These are phyloP conservation scores for Nymphicus hollandicus DNA, from an alignment of 2,113 vertebrate genomes.

Conservation along the genomic window DNA sequence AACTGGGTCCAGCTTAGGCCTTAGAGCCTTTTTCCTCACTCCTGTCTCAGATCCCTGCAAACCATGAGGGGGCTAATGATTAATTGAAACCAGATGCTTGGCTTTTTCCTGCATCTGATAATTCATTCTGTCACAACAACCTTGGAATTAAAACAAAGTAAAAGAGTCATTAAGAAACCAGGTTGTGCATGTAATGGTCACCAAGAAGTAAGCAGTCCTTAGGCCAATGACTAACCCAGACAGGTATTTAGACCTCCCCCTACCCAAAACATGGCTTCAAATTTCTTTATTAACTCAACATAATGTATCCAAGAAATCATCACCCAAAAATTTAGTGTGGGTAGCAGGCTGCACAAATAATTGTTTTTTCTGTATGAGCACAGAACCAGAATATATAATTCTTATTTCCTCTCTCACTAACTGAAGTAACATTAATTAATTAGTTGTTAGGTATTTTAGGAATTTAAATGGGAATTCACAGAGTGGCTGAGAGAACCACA, in stretches of 20 bases:
- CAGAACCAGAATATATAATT: neutral
- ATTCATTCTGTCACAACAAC: neutral
- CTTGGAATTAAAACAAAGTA: neutral
- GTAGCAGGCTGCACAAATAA: neutral
- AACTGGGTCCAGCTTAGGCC: neutral
- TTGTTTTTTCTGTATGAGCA: neutral
- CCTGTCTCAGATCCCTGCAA: neutral
- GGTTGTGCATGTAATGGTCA: neutral
- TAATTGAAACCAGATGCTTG: neutral
- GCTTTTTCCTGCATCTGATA: neutral
- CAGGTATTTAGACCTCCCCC: neutral
- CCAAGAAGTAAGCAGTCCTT: neutral
- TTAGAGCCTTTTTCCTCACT: neutral
- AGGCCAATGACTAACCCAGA: neutral
- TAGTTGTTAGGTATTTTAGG: neutral
- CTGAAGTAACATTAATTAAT: neutral
- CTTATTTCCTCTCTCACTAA: neutral
- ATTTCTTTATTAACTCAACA: conserved; percentile 11
- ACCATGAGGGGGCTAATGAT: neutral
- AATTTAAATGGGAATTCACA: neutral
- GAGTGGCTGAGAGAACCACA: neutral
- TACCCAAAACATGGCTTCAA: neutral
- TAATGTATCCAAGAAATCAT: conserved; percentile 29
- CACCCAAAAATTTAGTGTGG: conserved; percentile 29
- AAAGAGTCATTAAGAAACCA: neutral